Base-by-base conservation (phyloP, 2,888 invertebrate species). In the Oscheius sp. region DNA sequence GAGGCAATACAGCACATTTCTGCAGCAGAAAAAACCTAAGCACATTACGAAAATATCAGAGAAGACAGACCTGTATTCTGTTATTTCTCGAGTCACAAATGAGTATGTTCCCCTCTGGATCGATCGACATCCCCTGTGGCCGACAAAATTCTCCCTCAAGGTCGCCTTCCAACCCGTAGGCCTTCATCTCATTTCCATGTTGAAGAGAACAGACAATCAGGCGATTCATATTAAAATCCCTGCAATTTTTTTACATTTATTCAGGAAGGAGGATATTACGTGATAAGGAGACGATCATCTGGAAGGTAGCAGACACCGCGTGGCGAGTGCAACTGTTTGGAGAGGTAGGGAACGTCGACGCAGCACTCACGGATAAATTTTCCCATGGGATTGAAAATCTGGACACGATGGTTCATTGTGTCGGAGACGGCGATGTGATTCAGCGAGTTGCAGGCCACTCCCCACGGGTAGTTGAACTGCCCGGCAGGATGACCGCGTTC, bases 401-500 rank as follows among this genome's bases (percentile, higher is more conserved):
- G 95, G 1, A 93, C 93, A 69, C 96, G 93, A 89, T 95, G 95
- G 89, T 97, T 97, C 69, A 96, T 92, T 0, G 96, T 95, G 89
- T 97, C 96, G 0, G 95, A 94, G 3, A 97, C 95, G 0, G 94
- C 92, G 77, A 97, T 94, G 82, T 94, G 92, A 35, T 94, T 93
- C 49, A 92, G 90, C 0, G 92, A 91, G 89, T 95, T 95, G 13
- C 93, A 93, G n/a, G 95, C 95, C 3, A 96, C 94, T 90, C 96
- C 96, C 96, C 96, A 97, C 0, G 96, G 97, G 90, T 96, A 97
- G 88, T 95, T 94, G 89, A 96, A 96, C 88, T 96, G 94, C 0
- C 95, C 95, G 85, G 92, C 92, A 76, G 93, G 92, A 77, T 92
- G 92, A 21, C 96, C 96, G 85, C 93, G 93, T 76, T 93, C 93